Evolutionary conservation across 2,797 vertebrate species (phyloP).

Genomic region (Nasua narica): DNA sequence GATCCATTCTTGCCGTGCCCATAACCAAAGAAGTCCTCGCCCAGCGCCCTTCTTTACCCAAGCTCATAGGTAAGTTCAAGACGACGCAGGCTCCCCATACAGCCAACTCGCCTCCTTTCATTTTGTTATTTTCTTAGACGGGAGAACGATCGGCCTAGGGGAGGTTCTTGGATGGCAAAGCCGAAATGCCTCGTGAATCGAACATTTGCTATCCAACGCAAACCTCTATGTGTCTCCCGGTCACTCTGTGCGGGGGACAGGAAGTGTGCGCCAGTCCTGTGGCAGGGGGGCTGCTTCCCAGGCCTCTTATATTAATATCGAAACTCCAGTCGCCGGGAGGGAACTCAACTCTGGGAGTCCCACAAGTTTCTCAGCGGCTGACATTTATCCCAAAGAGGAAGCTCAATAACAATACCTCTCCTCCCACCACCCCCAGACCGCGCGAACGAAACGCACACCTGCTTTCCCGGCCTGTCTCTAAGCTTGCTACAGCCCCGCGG

Average conservation of each 20-base stretch:
- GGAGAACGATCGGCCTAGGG: not conserved
- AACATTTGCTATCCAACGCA: not conserved
- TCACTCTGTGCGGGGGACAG: not conserved
- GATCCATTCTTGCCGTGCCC: not conserved
- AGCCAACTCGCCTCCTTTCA: not conserved
- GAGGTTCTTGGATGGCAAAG: not conserved
- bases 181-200: not conserved
- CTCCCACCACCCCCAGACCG: not conserved
- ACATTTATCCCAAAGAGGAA: not conserved
- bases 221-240: not conserved
- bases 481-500: no score
- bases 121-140: not conserved
- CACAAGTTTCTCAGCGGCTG: not conserved
- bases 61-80: not conserved
- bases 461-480: not conserved
- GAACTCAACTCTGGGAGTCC: not conserved
- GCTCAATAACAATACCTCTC: not conserved
- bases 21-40: not conserved
- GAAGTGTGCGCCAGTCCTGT: not conserved
- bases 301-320: not conserved
- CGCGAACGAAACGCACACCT: not conserved
- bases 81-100: not conserved
- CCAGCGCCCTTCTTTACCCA: not conserved
- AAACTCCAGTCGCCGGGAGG: not conserved
- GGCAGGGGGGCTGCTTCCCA: constrained; percentile 51